phyloP scores from a whole-genome alignment of 2,888 invertebrate species.

The Lagria hirta region DNA sequence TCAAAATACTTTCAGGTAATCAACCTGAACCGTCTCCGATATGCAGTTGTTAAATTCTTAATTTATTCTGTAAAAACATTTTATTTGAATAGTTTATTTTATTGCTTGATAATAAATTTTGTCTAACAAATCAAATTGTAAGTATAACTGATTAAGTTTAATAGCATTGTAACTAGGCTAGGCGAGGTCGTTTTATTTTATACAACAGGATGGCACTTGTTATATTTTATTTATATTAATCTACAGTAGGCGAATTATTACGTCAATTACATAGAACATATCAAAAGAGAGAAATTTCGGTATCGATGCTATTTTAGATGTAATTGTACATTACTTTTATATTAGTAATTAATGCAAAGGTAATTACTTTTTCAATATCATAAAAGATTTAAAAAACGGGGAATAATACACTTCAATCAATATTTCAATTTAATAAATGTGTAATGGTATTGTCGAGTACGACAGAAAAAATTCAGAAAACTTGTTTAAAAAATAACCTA shows the following conservation, averaged over 20 bases:
- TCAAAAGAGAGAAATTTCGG: slow-evolving; percentile 33
- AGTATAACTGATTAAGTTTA: slow-evolving; percentile 36
- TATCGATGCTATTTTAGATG: slow-evolving; percentile 29
- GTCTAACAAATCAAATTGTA: slow-evolving; percentile 20
- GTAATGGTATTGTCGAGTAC: too few species aligned
- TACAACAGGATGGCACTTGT: slow-evolving; percentile 51
- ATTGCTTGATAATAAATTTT: slow-evolving; percentile 19
- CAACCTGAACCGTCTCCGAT: too few species aligned
- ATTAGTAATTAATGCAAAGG: slow-evolving; percentile 14
- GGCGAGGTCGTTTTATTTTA: slow-evolving; percentile 49
- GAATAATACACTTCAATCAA: too few species aligned
- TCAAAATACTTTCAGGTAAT: too few species aligned
- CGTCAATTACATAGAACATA: slow-evolving; percentile 50
- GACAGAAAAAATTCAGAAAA: too few species aligned
- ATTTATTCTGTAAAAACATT: too few species aligned
- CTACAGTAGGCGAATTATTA: slow-evolving; percentile 54
- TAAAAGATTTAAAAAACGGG: slow-evolving; percentile 8
- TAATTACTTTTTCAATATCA: slow-evolving; percentile 7
- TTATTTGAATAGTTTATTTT: too few species aligned
- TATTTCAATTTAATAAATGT: too few species aligned
- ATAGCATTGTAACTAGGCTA: slow-evolving; percentile 36
- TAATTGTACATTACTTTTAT: slow-evolving; percentile 23
- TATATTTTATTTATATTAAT: slow-evolving; percentile 55
- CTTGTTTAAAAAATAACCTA: too few species aligned
- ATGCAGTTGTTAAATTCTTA: too few species aligned